Conservation (phyloP, 1,140 invertebrate species). For the Paraescarpia echinospica region DNA sequence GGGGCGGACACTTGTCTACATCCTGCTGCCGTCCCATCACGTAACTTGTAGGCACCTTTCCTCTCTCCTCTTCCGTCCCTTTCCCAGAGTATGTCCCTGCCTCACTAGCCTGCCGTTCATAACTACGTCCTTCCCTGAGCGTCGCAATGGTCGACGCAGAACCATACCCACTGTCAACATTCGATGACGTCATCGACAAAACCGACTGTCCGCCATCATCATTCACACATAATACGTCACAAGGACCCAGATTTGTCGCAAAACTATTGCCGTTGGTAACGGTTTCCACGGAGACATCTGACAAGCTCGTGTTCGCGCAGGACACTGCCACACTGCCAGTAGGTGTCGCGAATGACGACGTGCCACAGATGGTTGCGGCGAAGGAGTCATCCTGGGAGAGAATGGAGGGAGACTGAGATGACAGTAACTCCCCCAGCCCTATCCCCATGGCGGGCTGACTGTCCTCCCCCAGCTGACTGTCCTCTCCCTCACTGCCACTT, state of each 20-base stretch:
- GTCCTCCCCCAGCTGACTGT: neutral
- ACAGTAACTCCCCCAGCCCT: neutral
- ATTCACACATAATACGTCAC: neutral
- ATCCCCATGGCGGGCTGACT: neutral
- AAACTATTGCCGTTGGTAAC: neutral
- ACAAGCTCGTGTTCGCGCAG: neutral
- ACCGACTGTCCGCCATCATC: neutral
- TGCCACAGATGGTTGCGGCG: neutral
- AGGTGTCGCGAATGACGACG: neutral
- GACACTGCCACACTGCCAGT: neutral
- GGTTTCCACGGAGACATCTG: slow-evolving; percentile 7
- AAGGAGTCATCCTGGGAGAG: neutral
- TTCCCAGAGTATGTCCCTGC: neutral
- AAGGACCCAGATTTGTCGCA: neutral
- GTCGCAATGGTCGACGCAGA: neutral
- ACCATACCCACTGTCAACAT: neutral
- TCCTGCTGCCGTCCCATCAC: slow-evolving; percentile 19
- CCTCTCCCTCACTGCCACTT: neutral
- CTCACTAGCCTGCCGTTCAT: neutral
- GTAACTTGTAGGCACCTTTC: neutral
- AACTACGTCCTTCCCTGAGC: neutral
- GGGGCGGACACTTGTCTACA: neutral
- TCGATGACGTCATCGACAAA: neutral
- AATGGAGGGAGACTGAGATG: neutral
- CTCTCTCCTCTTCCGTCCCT: neutral